phyloP scores from a whole-genome alignment of 92 coral and sea anemone genomes.

The Zoanthus sociatus region DNA sequence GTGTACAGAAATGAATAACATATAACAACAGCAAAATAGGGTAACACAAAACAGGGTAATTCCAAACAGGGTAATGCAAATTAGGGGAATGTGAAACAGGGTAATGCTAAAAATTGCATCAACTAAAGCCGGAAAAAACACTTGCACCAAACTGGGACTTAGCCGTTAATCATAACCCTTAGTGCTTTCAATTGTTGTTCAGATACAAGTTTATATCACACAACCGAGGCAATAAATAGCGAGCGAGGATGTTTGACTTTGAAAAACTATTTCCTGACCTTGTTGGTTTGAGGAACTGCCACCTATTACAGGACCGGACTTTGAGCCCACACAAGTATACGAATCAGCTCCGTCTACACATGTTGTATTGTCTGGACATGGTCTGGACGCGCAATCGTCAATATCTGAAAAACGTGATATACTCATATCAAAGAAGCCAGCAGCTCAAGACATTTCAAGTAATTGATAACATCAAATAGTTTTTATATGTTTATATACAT shows the following conservation, averaged over 20 bases:
- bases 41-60: no score
- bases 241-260: neutral
- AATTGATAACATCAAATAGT: no score
- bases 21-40: no score
- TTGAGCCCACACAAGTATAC: conserved; percentile 46
- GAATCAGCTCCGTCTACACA: conserved; percentile 69
- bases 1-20: no score
- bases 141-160: no score
- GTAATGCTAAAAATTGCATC: no score
- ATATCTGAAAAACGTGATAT: conserved; percentile 51
- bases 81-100: no score
- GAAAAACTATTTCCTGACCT: neutral
- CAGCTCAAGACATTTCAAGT: neutral
- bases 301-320: neutral
- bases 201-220: no score
- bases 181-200: neutral
- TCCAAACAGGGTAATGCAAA: no score
- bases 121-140: no score
- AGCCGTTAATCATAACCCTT: no score
- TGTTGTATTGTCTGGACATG: conserved; percentile 64
- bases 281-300: conserved; percentile 23
- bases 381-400: conserved; percentile 73
- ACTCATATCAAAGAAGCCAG: neutral
- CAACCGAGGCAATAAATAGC: neutral
- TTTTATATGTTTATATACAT: no score